These are phyloP conservation scores for Diabrotica balteata DNA, from an alignment of 2,888 invertebrate genomes.

Conservation along the genomic window DNA sequence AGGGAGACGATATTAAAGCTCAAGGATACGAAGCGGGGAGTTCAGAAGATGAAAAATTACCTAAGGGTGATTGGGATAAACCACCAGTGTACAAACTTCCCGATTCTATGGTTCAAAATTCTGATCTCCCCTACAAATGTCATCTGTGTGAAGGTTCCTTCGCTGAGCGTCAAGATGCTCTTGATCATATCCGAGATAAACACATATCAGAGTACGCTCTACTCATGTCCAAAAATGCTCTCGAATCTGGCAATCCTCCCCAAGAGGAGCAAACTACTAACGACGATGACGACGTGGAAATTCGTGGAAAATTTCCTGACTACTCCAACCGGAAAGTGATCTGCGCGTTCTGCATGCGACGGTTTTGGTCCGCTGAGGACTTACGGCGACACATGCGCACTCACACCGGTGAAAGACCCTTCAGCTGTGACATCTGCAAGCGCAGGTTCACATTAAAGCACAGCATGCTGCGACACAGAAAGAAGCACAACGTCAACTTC, in stretches of 20 bases:
- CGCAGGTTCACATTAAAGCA: slow-evolving; percentile 91
- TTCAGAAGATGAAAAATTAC: slow-evolving; percentile 60
- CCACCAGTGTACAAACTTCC: slow-evolving; percentile 49
- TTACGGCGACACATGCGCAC: slow-evolving; percentile 92
- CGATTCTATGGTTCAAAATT: slow-evolving; percentile 55
- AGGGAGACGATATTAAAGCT: slow-evolving; percentile 58
- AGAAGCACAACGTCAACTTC: slow-evolving; percentile 76
- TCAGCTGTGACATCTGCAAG: slow-evolving; percentile 88
- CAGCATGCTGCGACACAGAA: slow-evolving; percentile 91
- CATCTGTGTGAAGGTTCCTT: slow-evolving; percentile 91
- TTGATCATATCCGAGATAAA: slow-evolving; percentile 79
- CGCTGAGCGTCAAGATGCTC: slow-evolving; percentile 77
- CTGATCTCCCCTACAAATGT: slow-evolving; percentile 86
- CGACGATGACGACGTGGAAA: slow-evolving; percentile 74
- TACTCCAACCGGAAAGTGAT: slow-evolving; percentile 88
- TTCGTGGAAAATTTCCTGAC: slow-evolving; percentile 82
- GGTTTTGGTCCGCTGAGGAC: slow-evolving; percentile 96
- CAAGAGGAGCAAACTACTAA: slow-evolving; percentile 61
- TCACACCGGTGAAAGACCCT: slow-evolving; percentile 91
- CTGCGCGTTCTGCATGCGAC: slow-evolving; percentile 90
- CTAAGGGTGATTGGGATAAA: slow-evolving; percentile 49
- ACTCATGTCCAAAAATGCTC: slow-evolving; percentile 82
- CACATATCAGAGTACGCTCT: slow-evolving; percentile 83
- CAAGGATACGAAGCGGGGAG: slow-evolving; percentile 61
- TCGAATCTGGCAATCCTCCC: slow-evolving; percentile 67